Evolutionary conservation across 2,797 vertebrate genomes (phyloP).

Genomic region (Pyrocephalus nanus): DNA sequence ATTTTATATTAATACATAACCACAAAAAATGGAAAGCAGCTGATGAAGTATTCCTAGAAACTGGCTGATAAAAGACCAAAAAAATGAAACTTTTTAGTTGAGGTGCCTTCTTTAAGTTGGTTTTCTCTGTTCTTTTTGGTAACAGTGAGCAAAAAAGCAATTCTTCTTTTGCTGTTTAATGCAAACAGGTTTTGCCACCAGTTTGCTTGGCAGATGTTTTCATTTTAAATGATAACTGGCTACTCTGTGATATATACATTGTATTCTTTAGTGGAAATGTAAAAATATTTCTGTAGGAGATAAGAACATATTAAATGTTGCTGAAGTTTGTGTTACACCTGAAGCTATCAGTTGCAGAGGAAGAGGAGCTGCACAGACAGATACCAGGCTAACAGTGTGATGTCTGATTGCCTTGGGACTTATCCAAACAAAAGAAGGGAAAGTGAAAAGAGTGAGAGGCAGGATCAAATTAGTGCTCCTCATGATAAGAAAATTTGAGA

Average conservation of each 20-base stretch:
- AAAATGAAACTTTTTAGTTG: neutral
- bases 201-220: slow-evolving; percentile 1
- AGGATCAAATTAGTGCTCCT: neutral
- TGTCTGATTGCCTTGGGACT: neutral
- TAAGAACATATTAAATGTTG: neutral
- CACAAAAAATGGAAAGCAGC: neutral
- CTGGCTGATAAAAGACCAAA: neutral
- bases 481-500: neutral
- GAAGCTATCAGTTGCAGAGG: neutral
- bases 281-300: neutral
- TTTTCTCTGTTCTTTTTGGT: neutral
- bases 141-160: neutral
- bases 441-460: neutral
- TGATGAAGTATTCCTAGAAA: slow-evolving; percentile 5
- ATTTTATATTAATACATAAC: neutral
- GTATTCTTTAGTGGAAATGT: neutral
- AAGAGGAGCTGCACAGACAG: neutral
- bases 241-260: neutral
- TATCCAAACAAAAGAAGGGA: neutral
- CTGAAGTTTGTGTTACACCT: neutral
- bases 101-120: neutral
- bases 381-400: neutral
- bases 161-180: neutral
- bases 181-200: neutral
- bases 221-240: neutral